A percentile compares a stretch with the other conserved stretches of the same genome.
Conservation (phyloP, 2,797 vertebrate species). For the Tokudaia muenninki region DNA sequence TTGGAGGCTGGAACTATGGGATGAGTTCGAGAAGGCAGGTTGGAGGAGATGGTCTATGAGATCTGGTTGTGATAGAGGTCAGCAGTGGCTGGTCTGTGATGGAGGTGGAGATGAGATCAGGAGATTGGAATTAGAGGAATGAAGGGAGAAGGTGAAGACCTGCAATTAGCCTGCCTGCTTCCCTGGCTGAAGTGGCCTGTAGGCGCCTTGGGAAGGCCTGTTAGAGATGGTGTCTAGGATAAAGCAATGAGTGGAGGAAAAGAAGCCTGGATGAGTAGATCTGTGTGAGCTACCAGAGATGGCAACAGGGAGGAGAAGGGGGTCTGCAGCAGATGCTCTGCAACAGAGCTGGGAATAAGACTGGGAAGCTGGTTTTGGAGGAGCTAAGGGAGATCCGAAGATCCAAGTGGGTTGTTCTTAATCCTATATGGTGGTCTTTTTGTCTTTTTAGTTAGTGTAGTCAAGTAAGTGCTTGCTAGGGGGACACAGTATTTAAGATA, state of each 20-base stretch:
- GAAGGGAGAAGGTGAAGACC: neutral
- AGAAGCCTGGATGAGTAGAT: neutral
- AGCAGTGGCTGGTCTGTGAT: neutral
- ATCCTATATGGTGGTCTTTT: neutral
- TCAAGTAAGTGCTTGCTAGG: neutral
- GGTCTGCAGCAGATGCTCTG: too few species aligned
- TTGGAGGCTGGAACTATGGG: neutral
- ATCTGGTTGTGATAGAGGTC: too few species aligned
- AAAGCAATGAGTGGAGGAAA: neutral
- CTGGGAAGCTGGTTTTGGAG: neutral
- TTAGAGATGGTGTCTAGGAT: neutral
- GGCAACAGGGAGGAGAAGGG: neutral
- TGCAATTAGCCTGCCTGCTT: neutral
- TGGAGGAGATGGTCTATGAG: neutral
- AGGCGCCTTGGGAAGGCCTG: neutral
- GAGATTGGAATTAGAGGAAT: neutral
- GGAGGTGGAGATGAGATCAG: neutral
- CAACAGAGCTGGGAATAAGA: neutral
- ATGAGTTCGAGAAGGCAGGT: neutral
- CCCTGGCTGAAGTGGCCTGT: neutral
- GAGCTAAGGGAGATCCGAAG: too few species aligned
- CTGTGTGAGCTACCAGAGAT: neutral
- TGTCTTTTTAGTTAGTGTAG: neutral
- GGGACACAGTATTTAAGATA: neutral
- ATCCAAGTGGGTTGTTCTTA: neutral